These are phyloP conservation scores for Coelopa frigida DNA, from an alignment of 1,140 invertebrate species.

Conservation along the genomic window DNA sequence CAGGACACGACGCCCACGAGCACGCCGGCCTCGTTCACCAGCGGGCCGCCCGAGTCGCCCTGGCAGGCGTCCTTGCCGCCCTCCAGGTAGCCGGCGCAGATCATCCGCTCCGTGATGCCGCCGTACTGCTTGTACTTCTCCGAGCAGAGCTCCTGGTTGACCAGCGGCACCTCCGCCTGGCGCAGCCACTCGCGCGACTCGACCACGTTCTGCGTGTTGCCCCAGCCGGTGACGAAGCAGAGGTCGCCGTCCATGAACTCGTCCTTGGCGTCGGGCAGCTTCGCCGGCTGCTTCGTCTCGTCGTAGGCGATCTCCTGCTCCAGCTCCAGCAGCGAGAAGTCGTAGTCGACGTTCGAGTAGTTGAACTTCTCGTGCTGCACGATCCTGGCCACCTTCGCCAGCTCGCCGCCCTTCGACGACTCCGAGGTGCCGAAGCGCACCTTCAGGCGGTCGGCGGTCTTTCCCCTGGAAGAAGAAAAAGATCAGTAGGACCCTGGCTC, in stretches of 20 bases:
- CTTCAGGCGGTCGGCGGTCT: conserved; percentile 22
- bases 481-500: neutral
- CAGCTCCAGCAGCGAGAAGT: conserved; percentile 41
- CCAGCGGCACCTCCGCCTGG: conserved; percentile 46
- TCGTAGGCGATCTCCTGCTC: conserved; percentile 31
- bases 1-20: conserved; percentile 52
- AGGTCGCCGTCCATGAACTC: conserved; percentile 28
- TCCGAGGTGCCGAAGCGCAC: conserved; percentile 34
- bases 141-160: conserved; percentile 45
- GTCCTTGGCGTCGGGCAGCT: conserved; percentile 26
- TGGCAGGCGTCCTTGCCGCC: conserved; percentile 60
- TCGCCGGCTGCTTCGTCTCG: conserved; percentile 27
- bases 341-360: conserved; percentile 37
- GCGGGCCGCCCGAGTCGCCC: conserved; percentile 46
- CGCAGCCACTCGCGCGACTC: conserved; percentile 35
- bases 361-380: conserved; percentile 39
- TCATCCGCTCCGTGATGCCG: conserved; percentile 70
- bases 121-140: conserved; percentile 46
- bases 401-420: conserved; percentile 25
- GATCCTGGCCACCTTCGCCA: conserved; percentile 29
- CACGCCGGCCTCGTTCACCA: conserved; percentile 26
- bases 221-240: conserved; percentile 48
- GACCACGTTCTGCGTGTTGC: conserved; percentile 35
- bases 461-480: conserved; percentile 23
- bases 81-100: conserved; percentile 71